phyloP scores from a whole-genome alignment of 2,113 vertebrate genomes.

The Oreocharis arfaki region DNA sequence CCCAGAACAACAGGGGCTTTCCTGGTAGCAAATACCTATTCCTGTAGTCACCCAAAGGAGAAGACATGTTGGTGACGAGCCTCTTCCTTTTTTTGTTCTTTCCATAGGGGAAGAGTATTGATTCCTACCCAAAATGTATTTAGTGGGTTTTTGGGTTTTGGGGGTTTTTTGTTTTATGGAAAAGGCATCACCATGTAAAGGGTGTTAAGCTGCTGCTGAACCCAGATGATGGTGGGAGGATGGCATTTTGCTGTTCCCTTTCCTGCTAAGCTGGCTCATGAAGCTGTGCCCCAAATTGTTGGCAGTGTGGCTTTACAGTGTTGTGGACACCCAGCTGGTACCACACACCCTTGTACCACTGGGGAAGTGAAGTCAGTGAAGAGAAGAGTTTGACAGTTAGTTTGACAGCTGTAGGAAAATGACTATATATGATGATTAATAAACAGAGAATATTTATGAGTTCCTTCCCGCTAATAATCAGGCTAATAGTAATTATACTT shows the following conservation, averaged over 20 bases:
- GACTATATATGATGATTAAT: not conserved
- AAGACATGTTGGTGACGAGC: not conserved
- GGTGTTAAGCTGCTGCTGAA: not conserved
- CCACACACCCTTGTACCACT: not conserved
- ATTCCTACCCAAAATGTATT: not conserved
- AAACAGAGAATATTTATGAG: not conserved
- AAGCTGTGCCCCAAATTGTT: not conserved
- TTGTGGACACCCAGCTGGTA: not conserved
- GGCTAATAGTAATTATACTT: not conserved
- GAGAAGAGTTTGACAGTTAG: not conserved
- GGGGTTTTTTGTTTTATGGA: not conserved
- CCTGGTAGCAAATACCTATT: not conserved
- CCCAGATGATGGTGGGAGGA: not conserved
- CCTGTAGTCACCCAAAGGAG: not conserved
- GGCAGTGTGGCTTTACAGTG: not conserved
- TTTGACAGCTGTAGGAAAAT: not conserved
- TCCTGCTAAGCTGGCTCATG: not conserved
- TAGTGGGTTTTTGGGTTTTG: fast-evolving
- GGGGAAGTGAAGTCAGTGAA: not conserved
- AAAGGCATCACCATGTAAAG: not conserved
- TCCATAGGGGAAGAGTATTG: not conserved
- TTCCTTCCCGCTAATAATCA: not conserved
- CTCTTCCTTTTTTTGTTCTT: not conserved
- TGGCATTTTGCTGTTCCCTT: not conserved
- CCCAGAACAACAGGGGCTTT: slow-evolving; percentile 17